These are phyloP conservation scores for Ips nitidus DNA, from an alignment of 1,140 invertebrate species.

Conservation along the genomic window DNA sequence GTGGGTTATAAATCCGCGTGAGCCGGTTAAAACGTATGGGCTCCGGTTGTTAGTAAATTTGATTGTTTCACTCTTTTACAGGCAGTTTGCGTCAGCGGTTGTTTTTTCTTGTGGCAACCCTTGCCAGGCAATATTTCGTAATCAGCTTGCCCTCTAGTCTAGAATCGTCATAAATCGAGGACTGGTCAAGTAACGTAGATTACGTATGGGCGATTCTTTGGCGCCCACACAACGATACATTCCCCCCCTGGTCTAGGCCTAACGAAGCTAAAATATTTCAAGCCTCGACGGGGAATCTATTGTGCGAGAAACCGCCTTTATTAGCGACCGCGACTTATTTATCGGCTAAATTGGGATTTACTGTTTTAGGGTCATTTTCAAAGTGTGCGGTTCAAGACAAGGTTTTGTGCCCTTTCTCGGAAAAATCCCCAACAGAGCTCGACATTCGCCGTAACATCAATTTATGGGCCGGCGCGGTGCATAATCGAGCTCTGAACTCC, in stretches of 20 bases:
- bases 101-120: slow-evolving; percentile 2
- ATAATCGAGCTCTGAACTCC: slow-evolving; percentile 25
- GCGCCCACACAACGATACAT: slow-evolving; percentile 14
- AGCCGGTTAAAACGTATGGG: slow-evolving; percentile 11
- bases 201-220: slow-evolving; percentile 20
- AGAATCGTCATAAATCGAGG: slow-evolving; percentile 16
- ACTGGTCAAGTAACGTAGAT: slow-evolving; percentile 10
- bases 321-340: slow-evolving; percentile 4
- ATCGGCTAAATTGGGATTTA: slow-evolving; percentile 19
- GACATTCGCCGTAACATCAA: too few relatives aligned
- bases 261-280: slow-evolving; percentile 24
- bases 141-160: neutral
- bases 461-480: slow-evolving; percentile 2
- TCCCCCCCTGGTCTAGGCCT: slow-evolving; percentile 16
- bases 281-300: slow-evolving; percentile 20
- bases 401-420: too few relatives aligned
- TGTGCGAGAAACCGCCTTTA: slow-evolving; percentile 22
- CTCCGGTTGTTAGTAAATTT: slow-evolving; percentile 18
- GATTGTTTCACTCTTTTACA: slow-evolving; percentile 9
- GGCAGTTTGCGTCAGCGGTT: neutral
- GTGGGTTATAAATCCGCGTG: slow-evolving; percentile 28
- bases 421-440: too few relatives aligned
- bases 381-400: neutral
- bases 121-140: neutral
- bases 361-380: neutral